Percentiles rank a stretch among this genome's conserved stretches.
phyloP scores from a whole-genome alignment of 2,797 vertebrate species.

The Chelidonichthys spinosus region DNA sequence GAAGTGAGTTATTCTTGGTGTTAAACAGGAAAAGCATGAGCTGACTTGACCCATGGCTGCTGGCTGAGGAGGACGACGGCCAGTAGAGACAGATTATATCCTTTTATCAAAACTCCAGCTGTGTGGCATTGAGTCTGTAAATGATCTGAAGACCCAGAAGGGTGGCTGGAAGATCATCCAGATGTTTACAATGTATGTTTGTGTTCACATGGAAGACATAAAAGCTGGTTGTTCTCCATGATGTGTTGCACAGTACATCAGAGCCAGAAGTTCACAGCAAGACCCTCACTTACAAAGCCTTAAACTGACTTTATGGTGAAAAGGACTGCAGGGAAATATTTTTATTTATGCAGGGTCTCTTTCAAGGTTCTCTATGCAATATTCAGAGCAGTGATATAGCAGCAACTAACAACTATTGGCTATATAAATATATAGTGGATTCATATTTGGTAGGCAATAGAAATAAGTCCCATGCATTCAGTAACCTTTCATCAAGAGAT shows the following conservation, averaged over 20 bases:
- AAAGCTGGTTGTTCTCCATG: constrained; percentile 15
- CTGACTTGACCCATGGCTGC: constrained; percentile 54
- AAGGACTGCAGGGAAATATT: neutral
- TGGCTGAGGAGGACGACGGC: constrained; percentile 24
- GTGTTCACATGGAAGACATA: constrained; percentile 30
- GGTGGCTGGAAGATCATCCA: constrained; percentile 34
- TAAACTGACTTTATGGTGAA: neutral
- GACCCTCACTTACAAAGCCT: neutral
- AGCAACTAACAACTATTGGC: neutral
- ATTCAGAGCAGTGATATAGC: neutral
- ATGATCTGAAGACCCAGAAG: constrained; percentile 37
- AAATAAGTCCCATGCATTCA: neutral
- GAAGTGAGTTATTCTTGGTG: constrained; percentile 69
- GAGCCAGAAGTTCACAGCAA: neutral
- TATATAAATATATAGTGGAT: neutral
- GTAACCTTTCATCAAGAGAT: neutral
- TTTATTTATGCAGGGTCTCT: neutral
- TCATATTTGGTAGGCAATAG: neutral
- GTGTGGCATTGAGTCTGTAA: constrained; percentile 37
- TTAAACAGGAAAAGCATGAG: constrained; percentile 60
- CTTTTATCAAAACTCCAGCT: constrained; percentile 57
- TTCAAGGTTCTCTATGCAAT: neutral
- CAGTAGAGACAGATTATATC: constrained; percentile 37
- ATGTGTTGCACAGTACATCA: constrained; percentile 23
- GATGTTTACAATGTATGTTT: constrained; percentile 34